Base-by-base conservation (phyloP, 1,140 invertebrate species). In the Hypothenemus hampei region DNA sequence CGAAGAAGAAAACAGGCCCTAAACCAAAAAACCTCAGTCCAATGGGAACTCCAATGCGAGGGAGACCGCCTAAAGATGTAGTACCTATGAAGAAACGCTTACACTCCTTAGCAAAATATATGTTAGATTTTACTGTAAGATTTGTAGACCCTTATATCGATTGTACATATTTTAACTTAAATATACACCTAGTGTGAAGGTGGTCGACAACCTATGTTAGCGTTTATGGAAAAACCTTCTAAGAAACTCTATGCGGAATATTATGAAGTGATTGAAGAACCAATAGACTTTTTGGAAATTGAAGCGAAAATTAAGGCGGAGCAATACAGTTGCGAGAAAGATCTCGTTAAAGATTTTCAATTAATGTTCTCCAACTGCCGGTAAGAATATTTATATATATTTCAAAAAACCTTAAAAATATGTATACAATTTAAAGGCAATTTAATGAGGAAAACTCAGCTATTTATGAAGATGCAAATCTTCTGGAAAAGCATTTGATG, bases 141-240 rank as follows among this genome's bases (percentile, higher is more conserved):
- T 31, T 31, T n/a, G 7, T 31, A n/a, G n/a, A n/a, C n/a, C 0
- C 23, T 8, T 29, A 4, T 46, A 11, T 29, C n/a, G 11, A 8
- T 7, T 35, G n/a, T 11, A 16, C 44, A 3, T 13, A n/a, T 16
- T 18, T 36, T 3, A 37, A 40, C 23, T 36, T 29, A 15, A 19
- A 51, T 37, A 24, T 29, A n/a, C n/a, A n/a, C n/a, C n/a, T 60
- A 85, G 83, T 85, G 84, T 66, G 79, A 83, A 51, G 87, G 90
- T 66, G 91, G 89, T 5, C 76, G 94, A 21, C 83, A 89, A 53
- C 85, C 93, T 1, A 91, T 96, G 74, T 74, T 91, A 31, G 82
- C 91, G 62, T 99, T 99, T 68, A 90, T 98, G 87, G 91, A 95
- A 70, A 92, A 97, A 69, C 96, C 96, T 3, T 94, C 90, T 1